Base-by-base conservation (phyloP, 2,888 invertebrate genomes). In the Epirrita christyi region DNA sequence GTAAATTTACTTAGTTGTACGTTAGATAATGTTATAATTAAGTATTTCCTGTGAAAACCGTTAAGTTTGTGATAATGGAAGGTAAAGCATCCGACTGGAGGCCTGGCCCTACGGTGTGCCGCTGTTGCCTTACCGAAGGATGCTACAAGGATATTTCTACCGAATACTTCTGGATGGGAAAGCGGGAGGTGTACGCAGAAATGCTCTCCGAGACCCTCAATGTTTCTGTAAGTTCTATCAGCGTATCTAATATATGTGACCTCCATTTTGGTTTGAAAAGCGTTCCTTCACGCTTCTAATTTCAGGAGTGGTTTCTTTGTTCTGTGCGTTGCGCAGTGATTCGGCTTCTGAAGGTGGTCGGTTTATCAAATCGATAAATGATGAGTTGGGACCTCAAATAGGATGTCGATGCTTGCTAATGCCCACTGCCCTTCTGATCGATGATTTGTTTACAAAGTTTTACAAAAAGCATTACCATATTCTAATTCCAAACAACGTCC, bases 81-180 rank as follows among this genome's bases (percentile, higher is more conserved):
- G 66, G 75, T 14, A 90, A 86, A 80, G 76, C 76, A 61, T 72
- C 81, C 37, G 87, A 88, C 61, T 91, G 91, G 91, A 78, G 86
- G 68, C 88, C 91, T 69, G 89, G 89, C 37, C 88, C 88, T 0
- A 83, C 85, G 11, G 91, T 92, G 49, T 91, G 91, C 67, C 85
- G 91, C 4, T 91, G 91, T 80, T 91, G 91, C 70, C 74, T 91
- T 2, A 64, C 85, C 0, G 91, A 92, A 61, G 91, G 91, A 1
- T 91, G 91, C 59, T 91, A 92, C 64, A 92, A 92, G 70, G 91
- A 92, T 67, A 90, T 92, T 75, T 88, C 91, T 34, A 90, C 91
- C 10, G 90, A 91, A 80, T 92, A 92, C 78, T 90, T 91, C 65
- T 92, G 91, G 91, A 92, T 92, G 91, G 91, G 91, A 58, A 89